Evolutionary conservation across 2,113 vertebrate genomes (phyloP).

Genomic region (Tenebrosternarchus preto): DNA sequence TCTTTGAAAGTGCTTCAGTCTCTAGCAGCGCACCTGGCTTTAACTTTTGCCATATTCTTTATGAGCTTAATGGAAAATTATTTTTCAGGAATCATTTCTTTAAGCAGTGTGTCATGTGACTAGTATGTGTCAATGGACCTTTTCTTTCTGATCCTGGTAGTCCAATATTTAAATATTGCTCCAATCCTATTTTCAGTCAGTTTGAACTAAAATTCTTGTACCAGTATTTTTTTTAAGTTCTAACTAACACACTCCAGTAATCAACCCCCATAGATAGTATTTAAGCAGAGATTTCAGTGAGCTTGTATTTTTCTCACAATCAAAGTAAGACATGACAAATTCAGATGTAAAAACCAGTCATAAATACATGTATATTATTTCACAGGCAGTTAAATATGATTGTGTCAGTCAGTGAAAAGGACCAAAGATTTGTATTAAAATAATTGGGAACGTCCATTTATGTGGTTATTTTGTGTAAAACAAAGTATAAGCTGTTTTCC

Average conservation of each 20-base stretch:
- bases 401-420: slow-evolving; percentile 25
- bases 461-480: too few relatives aligned
- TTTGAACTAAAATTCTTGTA: too few relatives aligned
- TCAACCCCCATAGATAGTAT: background rate
- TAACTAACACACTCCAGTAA: too few relatives aligned
- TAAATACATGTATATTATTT: background rate
- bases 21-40: background rate
- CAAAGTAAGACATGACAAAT: background rate
- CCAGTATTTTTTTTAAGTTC: too few relatives aligned
- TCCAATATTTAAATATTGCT: too few relatives aligned
- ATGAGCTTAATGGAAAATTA: background rate
- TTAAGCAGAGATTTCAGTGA: background rate
- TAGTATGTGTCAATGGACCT: too few relatives aligned
- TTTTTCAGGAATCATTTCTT: too few relatives aligned
- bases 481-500: background rate
- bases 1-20: background rate
- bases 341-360: slow-evolving; percentile 6
- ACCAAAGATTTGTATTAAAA: slow-evolving; percentile 37
- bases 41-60: background rate
- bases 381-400: background rate
- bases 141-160: too few relatives aligned
- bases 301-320: too few relatives aligned
- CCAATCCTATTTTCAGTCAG: too few relatives aligned
- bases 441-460: background rate
- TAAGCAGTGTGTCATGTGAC: too few relatives aligned